Conservation (phyloP, 2,797 vertebrate species). For the Coccyzus lansbergi region DNA sequence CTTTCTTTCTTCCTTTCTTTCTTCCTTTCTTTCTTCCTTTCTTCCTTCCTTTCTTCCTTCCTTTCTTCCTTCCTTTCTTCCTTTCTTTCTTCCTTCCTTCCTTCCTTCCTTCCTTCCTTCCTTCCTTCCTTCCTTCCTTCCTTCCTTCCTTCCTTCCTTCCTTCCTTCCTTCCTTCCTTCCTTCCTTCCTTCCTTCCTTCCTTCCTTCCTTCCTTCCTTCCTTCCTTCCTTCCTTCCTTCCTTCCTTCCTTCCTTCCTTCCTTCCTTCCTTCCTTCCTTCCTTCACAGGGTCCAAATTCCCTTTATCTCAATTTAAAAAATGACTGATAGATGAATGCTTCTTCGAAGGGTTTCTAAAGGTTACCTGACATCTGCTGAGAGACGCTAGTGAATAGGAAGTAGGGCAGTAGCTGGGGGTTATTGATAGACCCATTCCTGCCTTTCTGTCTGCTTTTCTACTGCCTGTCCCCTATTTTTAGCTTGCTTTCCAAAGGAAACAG, state of each 20-base stretch:
- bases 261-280: rapidly evolving
- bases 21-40: rapidly evolving
- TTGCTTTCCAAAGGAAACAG: constrained; percentile 13
- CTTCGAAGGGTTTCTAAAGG: constrained; percentile 23
- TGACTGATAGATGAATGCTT: neutral
- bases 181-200: rapidly evolving
- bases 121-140: rapidly evolving
- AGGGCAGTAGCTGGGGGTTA: neutral
- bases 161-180: rapidly evolving
- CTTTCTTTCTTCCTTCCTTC: rapidly evolving
- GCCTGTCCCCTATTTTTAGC: constrained; percentile 2
- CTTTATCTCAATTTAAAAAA: neutral
- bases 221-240: rapidly evolving
- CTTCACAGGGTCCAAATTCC: neutral
- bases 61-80: neutral
- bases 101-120: too few relatives aligned
- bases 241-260: rapidly evolving
- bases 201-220: rapidly evolving
- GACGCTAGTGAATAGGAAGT: neutral
- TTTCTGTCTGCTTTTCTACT: constrained; percentile 19
- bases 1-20: rapidly evolving
- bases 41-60: rapidly evolving
- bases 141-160: rapidly evolving
- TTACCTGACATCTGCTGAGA: constrained; percentile 23
- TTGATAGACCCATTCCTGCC: constrained; percentile 13